These are phyloP conservation scores for Pollimyrus isidori DNA, from an alignment of 2,113 vertebrate genomes.

Conservation along the genomic window DNA sequence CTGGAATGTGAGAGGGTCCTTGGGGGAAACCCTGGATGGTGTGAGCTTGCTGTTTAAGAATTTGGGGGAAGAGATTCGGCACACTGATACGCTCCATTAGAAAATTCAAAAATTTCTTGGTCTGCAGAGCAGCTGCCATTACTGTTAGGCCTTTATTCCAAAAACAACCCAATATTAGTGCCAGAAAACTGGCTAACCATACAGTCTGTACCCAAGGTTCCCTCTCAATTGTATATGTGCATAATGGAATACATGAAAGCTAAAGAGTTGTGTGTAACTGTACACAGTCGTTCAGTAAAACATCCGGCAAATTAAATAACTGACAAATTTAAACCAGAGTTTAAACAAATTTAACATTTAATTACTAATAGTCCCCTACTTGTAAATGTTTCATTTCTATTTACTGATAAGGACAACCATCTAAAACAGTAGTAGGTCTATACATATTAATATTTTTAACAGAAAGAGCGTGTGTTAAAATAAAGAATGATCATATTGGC, in stretches of 20 bases:
- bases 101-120: not conserved
- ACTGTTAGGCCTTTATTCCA: not conserved
- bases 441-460: not conserved
- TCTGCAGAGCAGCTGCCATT: not conserved
- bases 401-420: not conserved
- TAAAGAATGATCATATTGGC: not conserved
- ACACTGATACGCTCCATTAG: not conserved
- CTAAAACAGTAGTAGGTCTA: not conserved
- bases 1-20: not conserved
- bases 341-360: not conserved
- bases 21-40: not conserved
- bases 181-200: not conserved
- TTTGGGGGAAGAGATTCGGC: not conserved
- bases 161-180: not conserved
- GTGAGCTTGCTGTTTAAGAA: not conserved
- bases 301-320: not conserved
- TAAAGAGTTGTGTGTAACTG: not conserved
- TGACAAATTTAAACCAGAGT: not conserved
- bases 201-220: not conserved
- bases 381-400: not conserved
- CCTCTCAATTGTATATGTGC: not conserved
- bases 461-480: not conserved
- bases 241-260: not conserved
- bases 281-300: not conserved
- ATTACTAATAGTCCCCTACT: not conserved